Percentiles rank a stretch among this genome's conserved stretches.
phyloP scores from a whole-genome alignment of 2,113 vertebrate genomes.

The Cryptomyrus ogoouensis region DNA sequence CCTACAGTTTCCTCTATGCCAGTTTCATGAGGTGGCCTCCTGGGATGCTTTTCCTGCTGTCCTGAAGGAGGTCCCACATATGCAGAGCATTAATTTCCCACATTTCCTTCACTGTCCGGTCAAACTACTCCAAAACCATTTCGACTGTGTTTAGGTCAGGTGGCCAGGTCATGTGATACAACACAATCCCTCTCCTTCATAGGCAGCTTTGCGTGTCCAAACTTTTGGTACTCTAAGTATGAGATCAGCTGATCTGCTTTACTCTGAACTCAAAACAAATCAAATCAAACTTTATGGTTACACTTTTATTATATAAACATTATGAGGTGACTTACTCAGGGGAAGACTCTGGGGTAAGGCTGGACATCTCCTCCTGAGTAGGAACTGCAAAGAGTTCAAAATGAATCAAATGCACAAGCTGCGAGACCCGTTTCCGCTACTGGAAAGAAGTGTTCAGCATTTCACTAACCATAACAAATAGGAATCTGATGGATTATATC shows the following conservation, averaged over 20 bases:
- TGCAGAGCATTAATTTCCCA: background rate
- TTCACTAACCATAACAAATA: background rate
- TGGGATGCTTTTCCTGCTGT: background rate
- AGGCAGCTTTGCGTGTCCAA: background rate
- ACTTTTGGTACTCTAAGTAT: background rate
- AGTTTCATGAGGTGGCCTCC: background rate
- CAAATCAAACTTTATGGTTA: background rate
- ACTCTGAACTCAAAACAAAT: background rate
- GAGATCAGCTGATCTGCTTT: background rate
- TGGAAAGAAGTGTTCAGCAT: background rate
- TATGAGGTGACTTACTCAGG: slow-evolving; percentile 83
- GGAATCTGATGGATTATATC: background rate
- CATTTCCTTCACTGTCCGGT: background rate
- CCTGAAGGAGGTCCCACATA: background rate
- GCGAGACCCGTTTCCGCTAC: background rate
- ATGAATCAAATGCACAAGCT: slow-evolving; percentile 1
- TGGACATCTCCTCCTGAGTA: slow-evolving; percentile 98
- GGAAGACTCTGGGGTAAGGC: slow-evolving; percentile 95
- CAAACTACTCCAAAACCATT: background rate
- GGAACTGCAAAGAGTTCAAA: slow-evolving; percentile 70
- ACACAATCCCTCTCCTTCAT: background rate
- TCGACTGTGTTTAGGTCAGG: background rate
- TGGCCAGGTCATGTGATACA: background rate
- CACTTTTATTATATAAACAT: background rate
- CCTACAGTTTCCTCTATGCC: no score